A percentile compares a stretch with the other conserved stretches of the same genome.
These are phyloP conservation scores for Chrysodeixis includens DNA, from an alignment of 2,888 invertebrate genomes.

Conservation along the genomic window DNA sequence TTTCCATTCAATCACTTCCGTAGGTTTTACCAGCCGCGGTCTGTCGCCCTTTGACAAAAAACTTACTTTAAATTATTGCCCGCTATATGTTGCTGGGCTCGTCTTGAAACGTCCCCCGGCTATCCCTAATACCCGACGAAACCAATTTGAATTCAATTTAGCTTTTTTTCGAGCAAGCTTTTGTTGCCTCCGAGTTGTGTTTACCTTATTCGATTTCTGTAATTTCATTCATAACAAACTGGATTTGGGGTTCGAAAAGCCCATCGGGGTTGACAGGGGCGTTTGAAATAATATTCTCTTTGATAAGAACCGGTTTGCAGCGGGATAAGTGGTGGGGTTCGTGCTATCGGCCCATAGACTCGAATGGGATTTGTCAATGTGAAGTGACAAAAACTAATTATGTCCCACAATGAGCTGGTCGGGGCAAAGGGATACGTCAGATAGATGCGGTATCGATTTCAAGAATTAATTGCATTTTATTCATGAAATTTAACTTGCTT, in stretches of 20 bases:
- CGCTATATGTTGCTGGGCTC: slow-evolving; percentile 75
- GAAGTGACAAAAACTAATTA: slow-evolving; percentile 90
- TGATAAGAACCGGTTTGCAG: slow-evolving; percentile 86
- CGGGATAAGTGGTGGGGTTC: slow-evolving; percentile 81
- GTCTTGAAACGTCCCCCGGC: slow-evolving; percentile 86
- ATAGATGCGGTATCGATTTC: slow-evolving; percentile 75
- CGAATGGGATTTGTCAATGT: slow-evolving; percentile 86
- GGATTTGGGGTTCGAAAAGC: slow-evolving; percentile 88
- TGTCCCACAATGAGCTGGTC: slow-evolving; percentile 80
- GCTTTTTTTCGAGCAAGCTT: slow-evolving; percentile 88
- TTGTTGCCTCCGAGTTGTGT: slow-evolving; percentile 89
- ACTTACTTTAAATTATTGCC: slow-evolving; percentile 85
- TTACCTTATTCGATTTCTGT: slow-evolving; percentile 90
- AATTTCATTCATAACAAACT: slow-evolving; percentile 90
- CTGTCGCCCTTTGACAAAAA: slow-evolving; percentile 81
- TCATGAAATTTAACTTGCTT: slow-evolving; percentile 41
- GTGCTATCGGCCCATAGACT: slow-evolving; percentile 73
- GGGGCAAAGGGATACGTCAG: slow-evolving; percentile 69
- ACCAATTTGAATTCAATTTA: slow-evolving; percentile 90
- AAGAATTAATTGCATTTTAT: slow-evolving; percentile 58
- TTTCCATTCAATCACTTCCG: slow-evolving; percentile 78
- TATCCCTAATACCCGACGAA: slow-evolving; percentile 88
- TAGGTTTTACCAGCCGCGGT: slow-evolving; percentile 73
- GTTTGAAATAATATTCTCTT: slow-evolving; percentile 90
- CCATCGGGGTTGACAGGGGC: slow-evolving; percentile 88